A percentile compares a stretch with the other conserved stretches of the same genome.
phyloP scores from a whole-genome alignment of 1,140 invertebrate species.

The Formica selysi region DNA sequence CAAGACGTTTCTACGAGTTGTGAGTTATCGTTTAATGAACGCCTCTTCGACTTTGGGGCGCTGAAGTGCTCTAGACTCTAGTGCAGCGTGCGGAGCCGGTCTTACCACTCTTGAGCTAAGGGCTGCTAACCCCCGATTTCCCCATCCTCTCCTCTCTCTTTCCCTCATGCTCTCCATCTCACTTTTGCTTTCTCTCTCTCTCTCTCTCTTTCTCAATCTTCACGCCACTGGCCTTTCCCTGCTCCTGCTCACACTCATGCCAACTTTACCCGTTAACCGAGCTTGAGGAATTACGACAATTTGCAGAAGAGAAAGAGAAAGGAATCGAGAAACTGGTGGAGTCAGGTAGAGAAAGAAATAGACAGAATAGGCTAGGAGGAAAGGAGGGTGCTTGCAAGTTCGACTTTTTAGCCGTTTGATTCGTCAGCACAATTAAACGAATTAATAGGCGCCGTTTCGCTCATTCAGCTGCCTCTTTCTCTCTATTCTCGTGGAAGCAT shows the following conservation, averaged over 20 bases:
- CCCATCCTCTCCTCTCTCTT: slow-evolving; percentile 54
- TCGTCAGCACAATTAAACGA: slow-evolving; percentile 85
- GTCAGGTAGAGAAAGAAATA: slow-evolving; percentile 7
- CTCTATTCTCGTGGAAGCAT: slow-evolving; percentile 23
- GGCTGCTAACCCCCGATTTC: slow-evolving; percentile 77
- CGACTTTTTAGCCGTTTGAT: slow-evolving; percentile 80
- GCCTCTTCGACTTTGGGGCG: slow-evolving; percentile 77
- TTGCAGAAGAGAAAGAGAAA: slow-evolving; percentile 69
- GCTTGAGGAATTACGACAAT: slow-evolving; percentile 81
- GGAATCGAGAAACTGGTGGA: not conserved
- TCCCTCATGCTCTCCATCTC: slow-evolving; percentile 50
- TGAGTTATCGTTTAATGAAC: slow-evolving; percentile 85
- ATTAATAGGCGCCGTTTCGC: slow-evolving; percentile 80
- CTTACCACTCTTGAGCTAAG: slow-evolving; percentile 78
- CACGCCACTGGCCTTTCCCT: slow-evolving; percentile 21
- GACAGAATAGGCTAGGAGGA: slow-evolving; percentile 3
- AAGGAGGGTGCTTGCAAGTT: slow-evolving; percentile 54
- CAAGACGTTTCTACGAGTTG: slow-evolving; percentile 75
- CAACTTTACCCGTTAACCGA: slow-evolving; percentile 65
- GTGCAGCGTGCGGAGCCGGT: slow-evolving; percentile 77
- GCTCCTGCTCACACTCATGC: slow-evolving; percentile 52
- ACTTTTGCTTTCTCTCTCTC: not conserved
- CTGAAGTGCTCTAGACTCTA: slow-evolving; percentile 81
- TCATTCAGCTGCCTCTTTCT: slow-evolving; percentile 59
- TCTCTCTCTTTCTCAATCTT: not conserved